A percentile compares a stretch with the other conserved stretches of the same genome.
phyloP scores from a whole-genome alignment of 2,113 vertebrate genomes.

The Rhinichthys klamathensis region DNA sequence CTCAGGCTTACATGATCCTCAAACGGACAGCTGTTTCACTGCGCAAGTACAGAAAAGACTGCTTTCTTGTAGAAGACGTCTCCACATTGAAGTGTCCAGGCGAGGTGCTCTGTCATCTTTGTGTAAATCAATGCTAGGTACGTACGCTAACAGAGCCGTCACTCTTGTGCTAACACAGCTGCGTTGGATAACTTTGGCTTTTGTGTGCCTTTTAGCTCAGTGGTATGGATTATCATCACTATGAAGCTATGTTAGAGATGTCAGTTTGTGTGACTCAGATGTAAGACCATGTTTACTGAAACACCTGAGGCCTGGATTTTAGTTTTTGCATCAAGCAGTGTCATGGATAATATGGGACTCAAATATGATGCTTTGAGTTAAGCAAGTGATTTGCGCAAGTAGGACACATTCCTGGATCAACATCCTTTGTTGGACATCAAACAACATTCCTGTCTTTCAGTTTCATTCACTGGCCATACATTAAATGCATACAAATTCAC shows the following conservation, averaged over 20 bases:
- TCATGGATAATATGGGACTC: neutral
- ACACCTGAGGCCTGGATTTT: constrained; percentile 22
- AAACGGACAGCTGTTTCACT: constrained; percentile 35
- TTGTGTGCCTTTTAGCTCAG: neutral
- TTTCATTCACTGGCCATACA: too few relatives aligned
- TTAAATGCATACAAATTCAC: too few relatives aligned
- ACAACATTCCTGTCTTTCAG: neutral
- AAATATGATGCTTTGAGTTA: neutral
- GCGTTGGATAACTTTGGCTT: neutral
- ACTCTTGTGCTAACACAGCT: neutral
- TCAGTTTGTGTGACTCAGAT: neutral
- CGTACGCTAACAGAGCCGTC: neutral
- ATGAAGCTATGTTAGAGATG: neutral
- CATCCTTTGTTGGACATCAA: neutral
- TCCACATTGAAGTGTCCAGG: neutral
- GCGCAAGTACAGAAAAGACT: neutral
- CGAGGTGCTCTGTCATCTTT: neutral
- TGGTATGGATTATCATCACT: neutral
- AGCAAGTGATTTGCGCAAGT: neutral
- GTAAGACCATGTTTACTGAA: neutral
- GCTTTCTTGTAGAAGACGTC: constrained; percentile 1
- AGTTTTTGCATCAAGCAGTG: neutral
- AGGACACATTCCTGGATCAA: neutral
- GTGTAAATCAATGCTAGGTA: neutral
- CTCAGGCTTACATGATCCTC: constrained; percentile 27